phyloP scores from a whole-genome alignment of 2,888 invertebrate genomes.

The Machimus rusticus region DNA sequence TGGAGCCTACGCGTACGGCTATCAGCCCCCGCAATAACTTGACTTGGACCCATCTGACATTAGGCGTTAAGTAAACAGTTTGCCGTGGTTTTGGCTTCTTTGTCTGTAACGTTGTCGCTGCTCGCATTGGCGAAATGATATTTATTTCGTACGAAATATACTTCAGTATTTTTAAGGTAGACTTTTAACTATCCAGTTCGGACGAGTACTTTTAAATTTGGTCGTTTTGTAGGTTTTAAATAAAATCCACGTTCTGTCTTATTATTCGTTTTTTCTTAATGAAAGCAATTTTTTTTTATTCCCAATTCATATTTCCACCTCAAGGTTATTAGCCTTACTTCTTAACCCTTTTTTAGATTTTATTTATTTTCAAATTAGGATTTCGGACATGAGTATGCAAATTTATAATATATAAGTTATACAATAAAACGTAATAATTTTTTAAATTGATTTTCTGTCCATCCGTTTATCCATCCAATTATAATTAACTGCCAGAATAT shows the following conservation, averaged over 20 bases:
- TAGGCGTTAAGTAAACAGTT: neutral
- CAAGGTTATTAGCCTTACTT: too few species aligned
- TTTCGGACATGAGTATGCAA: too few species aligned
- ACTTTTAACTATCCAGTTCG: slow-evolving; percentile 1
- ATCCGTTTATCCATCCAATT: too few species aligned
- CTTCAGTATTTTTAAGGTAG: slow-evolving; percentile 27
- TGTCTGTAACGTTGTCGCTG: neutral
- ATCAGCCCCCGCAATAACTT: slow-evolving; percentile 72
- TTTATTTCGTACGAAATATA: slow-evolving; percentile 29
- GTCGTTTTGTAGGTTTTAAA: slow-evolving; percentile 33
- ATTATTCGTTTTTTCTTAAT: neutral
- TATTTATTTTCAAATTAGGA: too few species aligned
- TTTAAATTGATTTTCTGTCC: too few species aligned
- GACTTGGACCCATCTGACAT: neutral
- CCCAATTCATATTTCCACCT: too few species aligned
- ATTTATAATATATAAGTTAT: too few species aligned
- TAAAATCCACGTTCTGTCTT: slow-evolving; percentile 8
- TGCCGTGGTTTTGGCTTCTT: slow-evolving; percentile 12
- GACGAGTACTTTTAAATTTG: slow-evolving; percentile 15
- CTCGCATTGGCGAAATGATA: slow-evolving; percentile 10
- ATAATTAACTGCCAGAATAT: too few species aligned
- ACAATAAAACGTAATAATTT: too few species aligned
- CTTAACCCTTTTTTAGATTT: too few species aligned
- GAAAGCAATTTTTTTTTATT: neutral
- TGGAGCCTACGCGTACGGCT: slow-evolving; percentile 79